phyloP scores from a whole-genome alignment of 2,113 vertebrate genomes.

The Ia io region DNA sequence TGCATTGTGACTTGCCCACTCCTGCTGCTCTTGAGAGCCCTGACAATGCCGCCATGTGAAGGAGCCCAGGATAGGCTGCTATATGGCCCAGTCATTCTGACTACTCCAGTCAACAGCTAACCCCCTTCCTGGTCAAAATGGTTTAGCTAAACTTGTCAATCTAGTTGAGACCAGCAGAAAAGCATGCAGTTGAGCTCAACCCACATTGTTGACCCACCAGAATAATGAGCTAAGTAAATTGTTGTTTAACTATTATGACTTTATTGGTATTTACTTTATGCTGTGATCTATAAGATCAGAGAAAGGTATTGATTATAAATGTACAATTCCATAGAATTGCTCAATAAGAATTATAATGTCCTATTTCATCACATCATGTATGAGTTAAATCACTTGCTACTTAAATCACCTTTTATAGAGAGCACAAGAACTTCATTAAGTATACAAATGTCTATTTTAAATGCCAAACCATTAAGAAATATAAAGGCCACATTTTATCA shows the following conservation, averaged over 20 bases:
- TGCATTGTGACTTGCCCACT: neutral
- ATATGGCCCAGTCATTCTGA: neutral
- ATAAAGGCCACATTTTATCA: neutral
- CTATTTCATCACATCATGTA: neutral
- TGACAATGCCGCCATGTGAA: neutral
- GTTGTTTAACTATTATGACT: neutral
- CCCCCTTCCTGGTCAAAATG: neutral
- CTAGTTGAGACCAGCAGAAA: neutral
- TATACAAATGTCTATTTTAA: neutral
- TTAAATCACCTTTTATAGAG: neutral
- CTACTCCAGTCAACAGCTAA: neutral
- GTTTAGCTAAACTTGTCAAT: neutral
- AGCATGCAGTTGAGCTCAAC: neutral
- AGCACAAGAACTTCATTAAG: neutral
- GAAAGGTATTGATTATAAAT: neutral
- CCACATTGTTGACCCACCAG: neutral
- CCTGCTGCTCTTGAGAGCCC: neutral
- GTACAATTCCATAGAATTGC: neutral
- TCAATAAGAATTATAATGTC: neutral
- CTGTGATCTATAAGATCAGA: neutral
- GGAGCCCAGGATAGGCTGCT: neutral
- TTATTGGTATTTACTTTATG: neutral
- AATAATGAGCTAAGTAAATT: neutral
- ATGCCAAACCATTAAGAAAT: neutral
- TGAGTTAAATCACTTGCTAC: neutral